Percentiles rank a stretch among this genome's conserved stretches.
Conservation (phyloP, 1,140 invertebrate genomes). For the Drosophila baimaii region DNA sequence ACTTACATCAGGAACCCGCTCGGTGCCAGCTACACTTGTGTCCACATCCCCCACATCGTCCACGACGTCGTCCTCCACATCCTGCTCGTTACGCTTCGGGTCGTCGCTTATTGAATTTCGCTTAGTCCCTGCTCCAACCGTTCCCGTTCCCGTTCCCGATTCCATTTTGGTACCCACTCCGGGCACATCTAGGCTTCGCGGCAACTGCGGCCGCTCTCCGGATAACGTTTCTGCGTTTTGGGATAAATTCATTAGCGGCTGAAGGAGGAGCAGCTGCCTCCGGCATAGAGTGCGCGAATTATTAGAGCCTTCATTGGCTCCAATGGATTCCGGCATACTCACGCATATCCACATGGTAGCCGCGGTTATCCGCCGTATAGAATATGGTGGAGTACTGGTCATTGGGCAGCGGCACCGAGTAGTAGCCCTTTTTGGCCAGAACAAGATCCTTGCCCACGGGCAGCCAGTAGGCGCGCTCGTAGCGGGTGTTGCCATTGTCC, state of each 20-base stretch:
- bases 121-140: slow-evolving; percentile 46
- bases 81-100: slow-evolving; percentile 59
- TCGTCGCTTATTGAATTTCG: slow-evolving; percentile 69
- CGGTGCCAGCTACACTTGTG: slow-evolving; percentile 44
- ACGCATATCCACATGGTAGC: slow-evolving; percentile 72
- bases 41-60: slow-evolving; percentile 25
- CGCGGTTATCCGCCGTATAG: slow-evolving; percentile 76
- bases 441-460: slow-evolving; percentile 61
- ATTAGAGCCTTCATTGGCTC: neutral
- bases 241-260: slow-evolving; percentile 45
- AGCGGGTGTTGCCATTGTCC: slow-evolving; percentile 77
- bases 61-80: slow-evolving; percentile 4
- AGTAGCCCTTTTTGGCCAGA: slow-evolving; percentile 70
- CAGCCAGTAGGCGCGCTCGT: slow-evolving; percentile 75
- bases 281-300: neutral
- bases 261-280: neutral
- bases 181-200: slow-evolving; percentile 64
- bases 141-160: neutral
- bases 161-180: slow-evolving; percentile 5
- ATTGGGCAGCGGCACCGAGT: slow-evolving; percentile 68
- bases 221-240: slow-evolving; percentile 72
- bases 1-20: slow-evolving; percentile 34
- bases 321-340: no score
- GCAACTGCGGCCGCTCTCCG: slow-evolving; percentile 58
- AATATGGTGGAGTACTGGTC: slow-evolving; percentile 62